Evolutionary conservation across 2,113 vertebrate genomes (phyloP).

Genomic region (Dryoscopus gambensis): DNA sequence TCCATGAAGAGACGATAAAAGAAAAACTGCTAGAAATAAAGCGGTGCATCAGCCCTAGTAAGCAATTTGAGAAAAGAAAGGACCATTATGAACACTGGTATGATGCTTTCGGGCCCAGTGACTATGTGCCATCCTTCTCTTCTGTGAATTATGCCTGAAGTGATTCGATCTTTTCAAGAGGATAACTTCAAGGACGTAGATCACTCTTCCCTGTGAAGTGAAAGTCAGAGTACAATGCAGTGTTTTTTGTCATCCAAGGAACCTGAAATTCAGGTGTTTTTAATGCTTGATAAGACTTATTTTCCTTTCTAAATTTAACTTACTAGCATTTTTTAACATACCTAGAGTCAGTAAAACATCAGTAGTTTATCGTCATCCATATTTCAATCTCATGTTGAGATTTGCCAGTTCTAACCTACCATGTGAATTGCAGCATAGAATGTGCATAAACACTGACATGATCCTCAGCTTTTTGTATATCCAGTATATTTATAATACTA

Average conservation of each 20-base stretch:
- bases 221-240: neutral
- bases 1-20: neutral
- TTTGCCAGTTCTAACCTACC: neutral
- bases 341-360: neutral
- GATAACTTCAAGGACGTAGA: neutral
- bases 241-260: neutral
- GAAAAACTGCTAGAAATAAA: neutral
- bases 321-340: neutral
- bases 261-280: neutral
- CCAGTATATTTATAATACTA: neutral
- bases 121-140: neutral
- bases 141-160: neutral
- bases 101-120: neutral
- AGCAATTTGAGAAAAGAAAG: neutral
- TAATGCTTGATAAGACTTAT: neutral
- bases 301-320: neutral
- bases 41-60: neutral
- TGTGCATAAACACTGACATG: neutral
- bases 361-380: neutral
- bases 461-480: neutral
- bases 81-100: neutral
- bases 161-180: neutral
- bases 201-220: neutral
- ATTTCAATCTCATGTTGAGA: accelerated
- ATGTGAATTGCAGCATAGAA: neutral